These are phyloP conservation scores for Mus pahari DNA, from an alignment of 2,113 vertebrate species.

Conservation along the genomic window DNA sequence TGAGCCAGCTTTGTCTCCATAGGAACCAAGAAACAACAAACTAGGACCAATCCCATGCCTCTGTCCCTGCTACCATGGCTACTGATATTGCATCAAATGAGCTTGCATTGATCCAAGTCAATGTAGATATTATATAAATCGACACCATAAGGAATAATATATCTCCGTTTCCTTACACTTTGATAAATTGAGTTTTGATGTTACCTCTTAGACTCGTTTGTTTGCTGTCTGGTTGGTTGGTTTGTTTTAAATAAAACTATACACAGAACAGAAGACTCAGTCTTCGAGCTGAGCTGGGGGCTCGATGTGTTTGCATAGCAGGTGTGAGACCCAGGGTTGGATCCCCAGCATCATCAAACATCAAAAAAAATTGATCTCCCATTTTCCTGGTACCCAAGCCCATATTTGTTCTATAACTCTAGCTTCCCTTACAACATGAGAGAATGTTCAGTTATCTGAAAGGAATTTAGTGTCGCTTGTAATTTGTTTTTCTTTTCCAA, in stretches of 20 bases:
- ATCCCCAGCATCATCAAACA: neutral
- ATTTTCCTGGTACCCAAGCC: neutral
- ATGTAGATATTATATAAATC: neutral
- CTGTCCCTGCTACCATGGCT: accelerated
- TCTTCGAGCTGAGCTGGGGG: no score
- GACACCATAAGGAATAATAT: neutral
- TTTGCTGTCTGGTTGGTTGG: neutral
- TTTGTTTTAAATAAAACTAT: neutral
- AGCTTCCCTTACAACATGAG: neutral
- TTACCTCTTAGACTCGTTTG: neutral
- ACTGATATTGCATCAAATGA: neutral
- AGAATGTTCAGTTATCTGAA: constrained; percentile 13
- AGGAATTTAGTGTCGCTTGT: constrained; percentile 6
- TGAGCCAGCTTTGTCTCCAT: no score
- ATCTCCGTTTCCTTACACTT: neutral
- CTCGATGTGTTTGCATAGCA: neutral
- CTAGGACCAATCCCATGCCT: accelerated
- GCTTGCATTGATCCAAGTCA: accelerated
- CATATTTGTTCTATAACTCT: neutral
- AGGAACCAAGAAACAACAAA: neutral
- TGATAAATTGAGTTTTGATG: neutral
- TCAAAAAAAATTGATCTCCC: neutral
- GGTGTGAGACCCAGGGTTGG: neutral
- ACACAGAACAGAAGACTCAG: neutral
- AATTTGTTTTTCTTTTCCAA: constrained; percentile 48